phyloP scores from a whole-genome alignment of 2,113 vertebrate species.

The Desmodus rotundus region DNA sequence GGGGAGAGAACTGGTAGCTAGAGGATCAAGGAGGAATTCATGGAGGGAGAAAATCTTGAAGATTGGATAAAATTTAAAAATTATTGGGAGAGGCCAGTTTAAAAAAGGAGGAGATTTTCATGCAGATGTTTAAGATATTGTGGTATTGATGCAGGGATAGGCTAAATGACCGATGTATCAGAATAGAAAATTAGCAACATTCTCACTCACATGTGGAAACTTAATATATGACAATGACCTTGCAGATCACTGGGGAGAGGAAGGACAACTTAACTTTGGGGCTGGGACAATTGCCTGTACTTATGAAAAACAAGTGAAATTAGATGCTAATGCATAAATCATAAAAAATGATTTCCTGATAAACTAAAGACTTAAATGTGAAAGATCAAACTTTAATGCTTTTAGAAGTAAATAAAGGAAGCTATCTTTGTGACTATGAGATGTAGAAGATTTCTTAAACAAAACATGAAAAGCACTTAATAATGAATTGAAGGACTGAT shows the following conservation, averaged over 20 bases:
- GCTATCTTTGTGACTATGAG: not conserved
- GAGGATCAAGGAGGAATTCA: not conserved
- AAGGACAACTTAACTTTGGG: not conserved
- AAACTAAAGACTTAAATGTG: not conserved
- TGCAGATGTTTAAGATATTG: not conserved
- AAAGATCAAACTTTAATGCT: constrained; percentile 24
- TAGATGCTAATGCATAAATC: not conserved
- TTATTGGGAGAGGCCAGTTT: not conserved
- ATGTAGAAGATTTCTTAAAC: not conserved
- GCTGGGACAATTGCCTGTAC: not conserved
- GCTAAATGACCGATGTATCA: not conserved
- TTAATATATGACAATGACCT: not conserved
- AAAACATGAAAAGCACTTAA: not conserved
- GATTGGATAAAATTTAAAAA: not conserved
- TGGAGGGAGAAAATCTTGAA: not conserved
- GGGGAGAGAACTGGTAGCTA: not conserved
- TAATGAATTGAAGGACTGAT: constrained; percentile 24
- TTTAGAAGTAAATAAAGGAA: constrained; percentile 21
- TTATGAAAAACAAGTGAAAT: not conserved
- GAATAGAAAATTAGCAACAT: not conserved
- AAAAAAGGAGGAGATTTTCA: not conserved
- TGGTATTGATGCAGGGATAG: not conserved
- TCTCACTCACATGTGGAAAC: not conserved
- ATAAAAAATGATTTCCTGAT: constrained; percentile 14
- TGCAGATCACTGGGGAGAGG: not conserved